A percentile compares a stretch with the other conserved stretches of the same genome.
These are phyloP conservation scores for Microtus obscurus DNA, from an alignment of 2,797 vertebrate species.

Conservation along the genomic window DNA sequence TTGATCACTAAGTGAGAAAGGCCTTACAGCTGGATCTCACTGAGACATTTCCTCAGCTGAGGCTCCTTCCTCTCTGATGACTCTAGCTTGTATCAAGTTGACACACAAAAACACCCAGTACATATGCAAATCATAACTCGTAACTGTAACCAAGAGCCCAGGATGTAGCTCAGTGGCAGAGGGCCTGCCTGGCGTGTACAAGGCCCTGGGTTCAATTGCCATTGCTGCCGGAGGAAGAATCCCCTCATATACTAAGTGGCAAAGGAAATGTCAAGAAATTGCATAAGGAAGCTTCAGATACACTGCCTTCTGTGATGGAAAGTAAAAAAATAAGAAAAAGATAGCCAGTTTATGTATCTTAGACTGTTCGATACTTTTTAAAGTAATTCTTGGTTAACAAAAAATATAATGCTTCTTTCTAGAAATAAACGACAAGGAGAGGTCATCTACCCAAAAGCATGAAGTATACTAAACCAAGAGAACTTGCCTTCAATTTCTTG, in stretches of 20 bases:
- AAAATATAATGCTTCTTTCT: conserved; percentile 20
- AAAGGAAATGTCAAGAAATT: conserved; percentile 34
- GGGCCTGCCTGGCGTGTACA: neutral
- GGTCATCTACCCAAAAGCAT: neutral
- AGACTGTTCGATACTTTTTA: conserved; percentile 29
- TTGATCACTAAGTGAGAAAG: too few relatives aligned
- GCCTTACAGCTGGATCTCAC: too few relatives aligned
- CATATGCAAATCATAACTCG: neutral
- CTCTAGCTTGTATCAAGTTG: too few relatives aligned
- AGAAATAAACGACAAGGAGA: conserved; percentile 38
- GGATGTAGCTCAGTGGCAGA: neutral
- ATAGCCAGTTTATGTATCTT: neutral
- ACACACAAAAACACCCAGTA: too few relatives aligned
- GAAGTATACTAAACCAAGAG: neutral
- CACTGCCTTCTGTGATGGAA: neutral
- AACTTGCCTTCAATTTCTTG: conserved; percentile 16
- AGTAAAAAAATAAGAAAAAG: conserved; percentile 37
- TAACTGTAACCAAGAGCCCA: neutral
- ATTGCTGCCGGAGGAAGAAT: neutral
- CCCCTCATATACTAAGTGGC: neutral
- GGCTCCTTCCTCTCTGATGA: too few relatives aligned
- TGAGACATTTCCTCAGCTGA: too few relatives aligned
- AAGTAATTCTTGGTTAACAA: conserved; percentile 44
- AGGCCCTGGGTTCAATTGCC: neutral
- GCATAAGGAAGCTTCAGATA: conserved; percentile 10